Evolutionary conservation across 2,113 vertebrate genomes (phyloP).

Genomic region (Eidolon helvum): DNA sequence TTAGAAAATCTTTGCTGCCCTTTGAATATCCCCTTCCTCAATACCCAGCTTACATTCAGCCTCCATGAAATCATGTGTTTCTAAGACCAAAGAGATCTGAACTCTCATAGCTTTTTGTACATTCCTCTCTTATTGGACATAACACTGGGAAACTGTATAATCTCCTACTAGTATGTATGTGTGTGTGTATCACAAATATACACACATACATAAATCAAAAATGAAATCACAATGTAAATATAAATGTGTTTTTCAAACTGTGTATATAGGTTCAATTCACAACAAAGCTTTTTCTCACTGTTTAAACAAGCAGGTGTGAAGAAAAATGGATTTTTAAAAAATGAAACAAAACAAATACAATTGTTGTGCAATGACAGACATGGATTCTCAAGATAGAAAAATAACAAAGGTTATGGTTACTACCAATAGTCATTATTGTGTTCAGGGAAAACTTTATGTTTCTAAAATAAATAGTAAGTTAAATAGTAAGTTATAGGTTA

Average conservation of each 20-base stretch:
- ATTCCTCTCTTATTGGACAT: not conserved
- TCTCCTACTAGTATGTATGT: not conserved
- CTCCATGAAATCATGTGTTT: not conserved
- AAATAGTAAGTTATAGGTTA: not conserved
- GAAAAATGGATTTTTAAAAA: not conserved
- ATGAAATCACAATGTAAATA: not conserved
- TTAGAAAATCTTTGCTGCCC: conserved; percentile 8
- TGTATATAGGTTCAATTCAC: not conserved
- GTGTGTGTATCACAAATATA: not conserved
- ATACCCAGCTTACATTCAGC: not conserved
- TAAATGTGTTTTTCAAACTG: not conserved
- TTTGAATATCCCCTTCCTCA: not conserved
- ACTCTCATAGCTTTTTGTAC: not conserved
- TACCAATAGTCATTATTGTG: not conserved
- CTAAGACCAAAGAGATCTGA: not conserved
- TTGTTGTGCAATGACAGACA: not conserved
- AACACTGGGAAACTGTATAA: not conserved
- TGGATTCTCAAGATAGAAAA: not conserved
- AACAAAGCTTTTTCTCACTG: not conserved
- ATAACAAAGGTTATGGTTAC: conserved; percentile 24
- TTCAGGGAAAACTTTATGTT: not conserved
- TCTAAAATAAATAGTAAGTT: not conserved
- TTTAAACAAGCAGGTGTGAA: not conserved
- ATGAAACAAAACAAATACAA: not conserved
- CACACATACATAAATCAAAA: not conserved